Evolutionary conservation across 1,140 invertebrate genomes (phyloP).

Genomic region (Acromyrmex charruanus): DNA sequence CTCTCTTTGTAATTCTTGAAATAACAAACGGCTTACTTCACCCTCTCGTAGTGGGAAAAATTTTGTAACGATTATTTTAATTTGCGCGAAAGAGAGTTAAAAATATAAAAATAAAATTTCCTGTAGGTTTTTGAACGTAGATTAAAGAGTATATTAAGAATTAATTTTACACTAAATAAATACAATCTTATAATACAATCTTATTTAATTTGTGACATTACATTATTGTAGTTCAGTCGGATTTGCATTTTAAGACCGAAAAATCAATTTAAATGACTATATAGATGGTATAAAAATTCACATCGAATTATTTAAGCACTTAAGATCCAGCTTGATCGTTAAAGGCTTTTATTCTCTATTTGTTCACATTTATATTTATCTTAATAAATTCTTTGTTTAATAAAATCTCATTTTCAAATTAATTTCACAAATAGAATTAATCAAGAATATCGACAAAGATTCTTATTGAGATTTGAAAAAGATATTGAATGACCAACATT

Average conservation of each 20-base stretch:
- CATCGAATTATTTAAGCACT: too few relatives aligned
- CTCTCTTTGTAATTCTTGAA: constrained; percentile 28
- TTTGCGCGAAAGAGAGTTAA: neutral
- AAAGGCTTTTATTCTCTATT: too few relatives aligned
- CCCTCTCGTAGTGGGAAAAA: neutral
- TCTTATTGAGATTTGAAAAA: neutral
- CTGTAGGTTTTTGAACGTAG: neutral
- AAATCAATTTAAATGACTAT: too few relatives aligned
- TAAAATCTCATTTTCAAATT: neutral
- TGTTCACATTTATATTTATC: too few relatives aligned
- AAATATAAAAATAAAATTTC: neutral
- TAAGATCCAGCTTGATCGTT: too few relatives aligned
- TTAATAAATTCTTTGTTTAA: neutral
- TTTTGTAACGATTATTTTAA: constrained; percentile 6
- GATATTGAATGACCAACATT: neutral
- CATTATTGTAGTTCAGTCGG: too few relatives aligned
- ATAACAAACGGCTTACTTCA: constrained; percentile 20
- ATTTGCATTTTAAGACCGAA: too few relatives aligned
- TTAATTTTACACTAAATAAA: neutral
- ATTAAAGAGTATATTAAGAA: neutral
- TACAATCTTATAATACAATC: neutral
- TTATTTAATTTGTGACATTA: neutral
- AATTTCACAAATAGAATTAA: neutral
- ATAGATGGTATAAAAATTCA: too few relatives aligned
- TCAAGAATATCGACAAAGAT: neutral